Evolutionary conservation across 2,113 vertebrate species (phyloP).

Genomic region (Tylochromis polylepis): DNA sequence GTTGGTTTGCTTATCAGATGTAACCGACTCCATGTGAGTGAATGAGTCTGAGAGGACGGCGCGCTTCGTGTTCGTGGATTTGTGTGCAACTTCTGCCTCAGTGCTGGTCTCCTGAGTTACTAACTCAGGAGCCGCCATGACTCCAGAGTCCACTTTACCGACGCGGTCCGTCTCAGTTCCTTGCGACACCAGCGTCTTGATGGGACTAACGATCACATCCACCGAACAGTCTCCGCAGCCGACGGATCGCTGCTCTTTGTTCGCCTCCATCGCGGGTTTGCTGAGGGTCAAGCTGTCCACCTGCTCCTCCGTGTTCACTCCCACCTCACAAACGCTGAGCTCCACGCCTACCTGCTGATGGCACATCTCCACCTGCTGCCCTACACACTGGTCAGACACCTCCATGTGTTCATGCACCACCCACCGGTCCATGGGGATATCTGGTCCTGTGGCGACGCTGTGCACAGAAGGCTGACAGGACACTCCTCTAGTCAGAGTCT

Average conservation of each 20-base stretch:
- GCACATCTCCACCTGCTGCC: constrained; percentile 49
- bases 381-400: constrained; percentile 70
- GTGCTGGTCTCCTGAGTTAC: constrained; percentile 77
- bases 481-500: constrained; percentile 62
- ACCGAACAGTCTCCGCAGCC: constrained; percentile 86
- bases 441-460: constrained; percentile 68
- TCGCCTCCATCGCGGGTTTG: background rate
- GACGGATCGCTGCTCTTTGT: constrained; percentile 69
- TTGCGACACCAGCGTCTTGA: constrained; percentile 65
- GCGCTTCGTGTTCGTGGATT: constrained; percentile 75
- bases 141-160: constrained; percentile 63
- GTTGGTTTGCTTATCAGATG: constrained; percentile 81
- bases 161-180: constrained; percentile 71
- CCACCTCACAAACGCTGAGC: constrained; percentile 67
- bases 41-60: constrained; percentile 65
- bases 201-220: constrained; percentile 67
- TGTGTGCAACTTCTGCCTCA: constrained; percentile 53
- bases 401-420: constrained; percentile 77
- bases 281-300: constrained; percentile 18
- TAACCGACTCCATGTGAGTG: constrained; percentile 74
- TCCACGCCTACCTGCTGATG: constrained; percentile 74
- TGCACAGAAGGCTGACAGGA: constrained; percentile 70
- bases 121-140: constrained; percentile 76
- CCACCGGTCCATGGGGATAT: constrained; percentile 81
- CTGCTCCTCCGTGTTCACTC: constrained; percentile 80